These are phyloP conservation scores for Formica selysi DNA, from an alignment of 1,140 invertebrate species.

Conservation along the genomic window DNA sequence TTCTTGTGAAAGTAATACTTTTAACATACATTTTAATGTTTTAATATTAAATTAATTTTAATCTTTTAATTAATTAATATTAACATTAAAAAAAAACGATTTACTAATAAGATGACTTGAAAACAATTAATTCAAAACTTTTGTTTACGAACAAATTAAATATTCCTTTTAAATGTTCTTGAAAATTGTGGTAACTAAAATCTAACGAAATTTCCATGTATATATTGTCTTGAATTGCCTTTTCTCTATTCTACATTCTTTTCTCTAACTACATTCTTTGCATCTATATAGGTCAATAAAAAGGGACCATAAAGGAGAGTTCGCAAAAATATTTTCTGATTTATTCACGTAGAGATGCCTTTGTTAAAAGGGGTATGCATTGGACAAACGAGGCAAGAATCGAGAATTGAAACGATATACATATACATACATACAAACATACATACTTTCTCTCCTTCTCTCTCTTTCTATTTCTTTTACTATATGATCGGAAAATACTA, in stretches of 20 bases:
- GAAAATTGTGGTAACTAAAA: not conserved
- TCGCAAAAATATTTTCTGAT: conserved; percentile 41
- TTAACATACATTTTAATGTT: too few species aligned
- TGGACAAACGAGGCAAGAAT: not conserved
- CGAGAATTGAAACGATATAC: not conserved
- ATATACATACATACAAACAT: too few species aligned
- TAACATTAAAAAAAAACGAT: too few species aligned
- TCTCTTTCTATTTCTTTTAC: too few species aligned
- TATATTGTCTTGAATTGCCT: conserved; percentile 24
- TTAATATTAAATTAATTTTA: too few species aligned
- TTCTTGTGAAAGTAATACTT: too few species aligned
- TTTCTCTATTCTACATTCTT: not conserved
- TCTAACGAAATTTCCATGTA: not conserved
- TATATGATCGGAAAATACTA: not conserved
- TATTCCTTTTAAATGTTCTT: not conserved
- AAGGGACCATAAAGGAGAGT: not conserved
- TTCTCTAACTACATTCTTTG: conserved; percentile 25
- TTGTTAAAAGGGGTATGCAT: conserved; percentile 9
- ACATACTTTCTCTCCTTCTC: too few species aligned
- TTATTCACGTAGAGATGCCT: conserved; percentile 23
- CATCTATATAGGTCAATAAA: conserved; percentile 38
- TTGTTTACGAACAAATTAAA: not conserved
- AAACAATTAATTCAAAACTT: not conserved
- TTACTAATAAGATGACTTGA: not conserved
- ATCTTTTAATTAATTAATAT: too few species aligned